These are phyloP conservation scores for Enteromius trimaculatus DNA, from an alignment of 2,797 vertebrate species.

Conservation along the genomic window DNA sequence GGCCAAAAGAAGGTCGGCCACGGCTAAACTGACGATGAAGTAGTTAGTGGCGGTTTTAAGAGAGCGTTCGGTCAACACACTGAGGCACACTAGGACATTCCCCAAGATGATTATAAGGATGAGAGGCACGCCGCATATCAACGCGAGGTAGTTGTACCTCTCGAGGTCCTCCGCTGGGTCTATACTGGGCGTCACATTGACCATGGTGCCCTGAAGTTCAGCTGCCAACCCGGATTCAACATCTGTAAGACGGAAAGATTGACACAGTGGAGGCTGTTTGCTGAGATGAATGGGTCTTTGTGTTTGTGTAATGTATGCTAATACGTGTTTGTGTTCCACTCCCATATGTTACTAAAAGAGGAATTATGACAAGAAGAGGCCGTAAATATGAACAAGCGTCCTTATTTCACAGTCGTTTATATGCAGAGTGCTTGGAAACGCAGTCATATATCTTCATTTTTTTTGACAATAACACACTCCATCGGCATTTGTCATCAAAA, in stretches of 20 bases:
- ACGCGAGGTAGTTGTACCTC: conserved; percentile 72
- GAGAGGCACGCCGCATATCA: conserved; percentile 72
- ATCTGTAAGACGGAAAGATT: conserved; percentile 61
- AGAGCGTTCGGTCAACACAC: conserved; percentile 76
- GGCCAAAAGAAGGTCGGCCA: conserved; percentile 77
- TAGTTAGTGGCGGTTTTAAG: conserved; percentile 82
- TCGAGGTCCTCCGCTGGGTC: conserved; percentile 40
- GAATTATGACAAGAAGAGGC: background rate
- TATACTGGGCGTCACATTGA: conserved; percentile 68
- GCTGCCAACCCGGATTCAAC: conserved; percentile 57
- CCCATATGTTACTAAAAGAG: conserved; percentile 5
- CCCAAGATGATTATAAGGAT: conserved; percentile 78
- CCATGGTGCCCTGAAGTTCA: conserved; percentile 65
- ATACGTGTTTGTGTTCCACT: background rate
- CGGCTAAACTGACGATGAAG: conserved; percentile 79
- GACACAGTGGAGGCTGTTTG: background rate
- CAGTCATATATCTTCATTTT: conserved; percentile 12
- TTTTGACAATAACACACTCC: conserved; percentile 15
- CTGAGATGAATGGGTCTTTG: conserved; percentile 6
- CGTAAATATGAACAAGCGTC: conserved; percentile 11
- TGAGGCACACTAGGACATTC: conserved; percentile 78
- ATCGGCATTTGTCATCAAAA: background rate
- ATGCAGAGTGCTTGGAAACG: background rate
- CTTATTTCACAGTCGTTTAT: conserved; percentile 7
- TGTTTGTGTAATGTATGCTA: background rate